Conservation (phyloP, 2,888 invertebrate genomes). For the Tineola bisselliella region DNA sequence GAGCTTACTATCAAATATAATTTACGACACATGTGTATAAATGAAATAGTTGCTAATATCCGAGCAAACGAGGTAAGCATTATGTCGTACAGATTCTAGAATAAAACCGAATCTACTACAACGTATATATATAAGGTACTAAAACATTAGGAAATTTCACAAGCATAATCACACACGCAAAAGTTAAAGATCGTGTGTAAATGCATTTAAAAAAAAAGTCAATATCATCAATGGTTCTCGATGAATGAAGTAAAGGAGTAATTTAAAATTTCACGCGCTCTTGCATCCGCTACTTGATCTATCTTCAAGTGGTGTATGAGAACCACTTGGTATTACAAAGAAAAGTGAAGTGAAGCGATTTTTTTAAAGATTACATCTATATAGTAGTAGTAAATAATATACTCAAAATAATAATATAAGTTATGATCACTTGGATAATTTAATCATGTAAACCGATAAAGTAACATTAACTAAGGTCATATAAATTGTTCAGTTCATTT, state of each 20-base stretch:
- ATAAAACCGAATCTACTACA: background rate
- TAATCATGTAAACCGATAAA: too few species aligned
- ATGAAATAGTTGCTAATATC: background rate
- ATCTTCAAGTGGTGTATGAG: background rate
- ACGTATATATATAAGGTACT: too few species aligned
- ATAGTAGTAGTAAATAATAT: background rate
- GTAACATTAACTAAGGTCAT: too few species aligned
- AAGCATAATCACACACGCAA: background rate
- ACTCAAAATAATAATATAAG: background rate
- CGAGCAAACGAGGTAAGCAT: background rate
- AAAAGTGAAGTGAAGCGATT: background rate
- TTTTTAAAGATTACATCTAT: background rate
- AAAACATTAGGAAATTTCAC: background rate
- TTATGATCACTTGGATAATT: too few species aligned
- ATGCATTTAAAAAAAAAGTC: slow-evolving; percentile 7
- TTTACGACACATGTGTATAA: background rate
- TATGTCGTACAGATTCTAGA: background rate
- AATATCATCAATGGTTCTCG: slow-evolving; percentile 5
- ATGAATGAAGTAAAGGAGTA: slow-evolving; percentile 1
- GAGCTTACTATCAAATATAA: background rate
- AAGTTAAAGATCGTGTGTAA: background rate
- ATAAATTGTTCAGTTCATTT: too few species aligned
- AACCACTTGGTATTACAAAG: background rate
- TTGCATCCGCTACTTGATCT: slow-evolving; percentile 5
- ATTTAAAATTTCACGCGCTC: slow-evolving; percentile 15